Conservation (phyloP, 1,140 invertebrate genomes). For the Drosophila cardini region DNA sequence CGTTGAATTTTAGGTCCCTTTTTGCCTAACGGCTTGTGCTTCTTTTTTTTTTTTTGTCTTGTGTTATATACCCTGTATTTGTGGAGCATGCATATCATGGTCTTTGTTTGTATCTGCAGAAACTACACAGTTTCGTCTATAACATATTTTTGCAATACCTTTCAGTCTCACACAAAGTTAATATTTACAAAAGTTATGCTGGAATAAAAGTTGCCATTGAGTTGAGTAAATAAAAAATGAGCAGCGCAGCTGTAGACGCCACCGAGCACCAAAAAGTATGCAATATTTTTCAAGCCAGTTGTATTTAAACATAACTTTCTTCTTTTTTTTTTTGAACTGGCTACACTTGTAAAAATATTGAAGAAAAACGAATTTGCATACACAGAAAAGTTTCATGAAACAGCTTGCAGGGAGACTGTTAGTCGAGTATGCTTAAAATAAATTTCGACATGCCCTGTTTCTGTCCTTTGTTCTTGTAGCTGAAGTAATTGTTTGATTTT, state of each 20-base stretch:
- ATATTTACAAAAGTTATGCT: too few species aligned
- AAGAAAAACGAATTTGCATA: not conserved
- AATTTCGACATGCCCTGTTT: not conserved
- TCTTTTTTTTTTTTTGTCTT: slow-evolving; percentile 1
- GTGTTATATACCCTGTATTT: not conserved
- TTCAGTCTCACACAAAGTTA: too few species aligned
- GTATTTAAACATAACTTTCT: too few species aligned
- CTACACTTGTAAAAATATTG: too few species aligned
- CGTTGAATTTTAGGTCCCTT: slow-evolving; percentile 13
- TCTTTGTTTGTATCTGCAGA: not conserved
- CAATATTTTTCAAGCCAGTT: too few species aligned
- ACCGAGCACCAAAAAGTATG: too few species aligned
- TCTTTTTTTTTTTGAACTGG: too few species aligned
- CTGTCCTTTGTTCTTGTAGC: slow-evolving; percentile 11
- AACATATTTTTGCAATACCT: too few species aligned
- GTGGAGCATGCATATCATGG: not conserved
- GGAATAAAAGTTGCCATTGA: too few species aligned
- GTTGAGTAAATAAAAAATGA: too few species aligned
- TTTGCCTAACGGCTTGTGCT: slow-evolving; percentile 36
- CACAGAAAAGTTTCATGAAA: not conserved
- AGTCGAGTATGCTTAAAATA: not conserved
- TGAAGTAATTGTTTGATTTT: slow-evolving; percentile 45
- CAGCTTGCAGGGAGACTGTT: not conserved
- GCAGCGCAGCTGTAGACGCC: too few species aligned
- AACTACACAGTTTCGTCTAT: too few species aligned